Evolutionary conservation across 2,888 invertebrate species (phyloP).

Genomic region (Therioaphis trifolii): DNA sequence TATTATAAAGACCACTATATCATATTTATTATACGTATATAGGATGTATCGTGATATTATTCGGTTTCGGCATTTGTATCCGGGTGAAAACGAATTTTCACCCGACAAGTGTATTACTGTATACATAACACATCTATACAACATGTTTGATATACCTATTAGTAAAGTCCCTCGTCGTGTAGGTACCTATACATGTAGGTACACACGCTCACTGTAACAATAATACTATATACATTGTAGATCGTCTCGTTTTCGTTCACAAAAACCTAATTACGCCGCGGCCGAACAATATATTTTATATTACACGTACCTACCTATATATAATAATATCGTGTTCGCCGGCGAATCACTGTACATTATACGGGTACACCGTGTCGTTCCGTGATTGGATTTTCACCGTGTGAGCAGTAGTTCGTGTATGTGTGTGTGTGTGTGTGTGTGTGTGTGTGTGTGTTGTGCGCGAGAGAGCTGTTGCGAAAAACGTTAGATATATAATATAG

Average conservation of each 20-base stretch:
- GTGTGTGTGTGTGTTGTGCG: too few species aligned
- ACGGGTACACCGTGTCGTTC: constrained; percentile 29
- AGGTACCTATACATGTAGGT: background rate
- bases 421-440: too few species aligned
- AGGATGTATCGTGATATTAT: background rate
- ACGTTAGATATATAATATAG: too few species aligned
- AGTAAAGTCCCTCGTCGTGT: background rate
- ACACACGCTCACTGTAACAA: too few species aligned
- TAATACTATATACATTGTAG: background rate
- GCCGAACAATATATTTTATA: background rate
- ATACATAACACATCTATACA: too few species aligned
- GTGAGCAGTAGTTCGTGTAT: too few species aligned
- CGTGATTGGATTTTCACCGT: constrained; percentile 43
- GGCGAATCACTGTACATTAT: background rate
- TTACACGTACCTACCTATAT: too few species aligned
- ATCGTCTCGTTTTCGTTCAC: constrained; percentile 23
- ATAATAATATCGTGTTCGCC: background rate
- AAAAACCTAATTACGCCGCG: constrained; percentile 12
- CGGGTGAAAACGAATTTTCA: constrained; percentile 30
- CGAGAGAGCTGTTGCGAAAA: constrained; percentile 22
- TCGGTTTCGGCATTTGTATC: background rate
- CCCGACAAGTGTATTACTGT: too few species aligned
- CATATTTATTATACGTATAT: background rate
- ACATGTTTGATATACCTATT: too few species aligned
- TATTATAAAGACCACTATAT: background rate